Evolutionary conservation across 2,797 vertebrate species (phyloP).

Genomic region (Poecile montanus): DNA sequence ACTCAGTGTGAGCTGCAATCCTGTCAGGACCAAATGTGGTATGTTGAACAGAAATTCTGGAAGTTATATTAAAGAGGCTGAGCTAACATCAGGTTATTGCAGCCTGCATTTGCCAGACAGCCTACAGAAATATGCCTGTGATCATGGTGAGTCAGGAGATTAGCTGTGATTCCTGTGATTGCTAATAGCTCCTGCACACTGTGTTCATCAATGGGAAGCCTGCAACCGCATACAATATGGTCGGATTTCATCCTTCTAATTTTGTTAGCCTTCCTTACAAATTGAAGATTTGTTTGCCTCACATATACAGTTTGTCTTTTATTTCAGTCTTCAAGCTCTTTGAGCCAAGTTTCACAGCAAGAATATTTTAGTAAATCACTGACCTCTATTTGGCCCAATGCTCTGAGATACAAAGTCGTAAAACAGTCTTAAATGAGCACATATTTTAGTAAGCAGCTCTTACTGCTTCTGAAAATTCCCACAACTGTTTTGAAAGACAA

Average conservation of each 20-base stretch:
- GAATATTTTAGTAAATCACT: background rate
- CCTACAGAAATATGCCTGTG: background rate
- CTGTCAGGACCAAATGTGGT: background rate
- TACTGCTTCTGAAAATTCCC: background rate
- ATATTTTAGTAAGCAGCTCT: background rate
- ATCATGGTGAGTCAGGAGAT: constrained; percentile 14
- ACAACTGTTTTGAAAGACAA: background rate
- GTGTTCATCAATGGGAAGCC: background rate
- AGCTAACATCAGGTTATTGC: background rate
- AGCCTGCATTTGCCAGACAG: background rate
- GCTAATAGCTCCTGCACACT: background rate
- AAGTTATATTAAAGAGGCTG: background rate
- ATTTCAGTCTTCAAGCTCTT: background rate
- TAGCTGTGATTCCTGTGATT: constrained; percentile 35
- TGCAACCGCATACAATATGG: background rate
- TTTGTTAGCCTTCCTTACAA: background rate
- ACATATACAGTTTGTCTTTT: background rate
- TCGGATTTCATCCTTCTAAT: background rate
- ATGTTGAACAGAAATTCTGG: background rate
- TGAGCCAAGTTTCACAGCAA: background rate
- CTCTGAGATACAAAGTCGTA: background rate
- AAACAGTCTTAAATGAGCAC: background rate
- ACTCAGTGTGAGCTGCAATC: background rate
- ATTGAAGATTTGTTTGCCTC: background rate
- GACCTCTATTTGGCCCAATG: background rate